Evolutionary conservation across 92 coral and sea anemone genomes (phyloP).

Genomic region (Diadumene lineata): DNA sequence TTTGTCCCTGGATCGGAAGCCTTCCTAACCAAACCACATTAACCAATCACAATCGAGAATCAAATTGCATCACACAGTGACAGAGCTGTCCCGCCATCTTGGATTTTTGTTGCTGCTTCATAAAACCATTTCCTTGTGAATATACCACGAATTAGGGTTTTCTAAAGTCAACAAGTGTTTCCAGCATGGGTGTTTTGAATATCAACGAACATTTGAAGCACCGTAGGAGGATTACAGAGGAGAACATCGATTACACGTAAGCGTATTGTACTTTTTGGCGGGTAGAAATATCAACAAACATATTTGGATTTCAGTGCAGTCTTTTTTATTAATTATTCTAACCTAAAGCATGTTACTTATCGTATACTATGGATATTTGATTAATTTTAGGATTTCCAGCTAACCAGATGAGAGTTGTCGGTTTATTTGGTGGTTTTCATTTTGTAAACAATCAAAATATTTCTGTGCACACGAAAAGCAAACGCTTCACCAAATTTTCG

Average conservation of each 20-base stretch:
- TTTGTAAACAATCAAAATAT: conserved; percentile 5
- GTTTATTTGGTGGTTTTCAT: neutral
- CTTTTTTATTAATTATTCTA: neutral
- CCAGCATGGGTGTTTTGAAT: conserved; percentile 73
- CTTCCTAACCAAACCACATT: neutral
- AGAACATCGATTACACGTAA: conserved; percentile 45
- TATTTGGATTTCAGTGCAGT: neutral
- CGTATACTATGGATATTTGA: too few relatives aligned
- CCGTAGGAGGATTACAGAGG: conserved; percentile 57
- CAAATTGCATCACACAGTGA: conserved; percentile 7
- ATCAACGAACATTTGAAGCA: conserved; percentile 65
- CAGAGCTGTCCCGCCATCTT: conserved; percentile 67
- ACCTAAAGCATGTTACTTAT: too few relatives aligned
- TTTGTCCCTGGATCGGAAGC: neutral
- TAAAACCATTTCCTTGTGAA: neutral
- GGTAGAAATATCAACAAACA: neutral
- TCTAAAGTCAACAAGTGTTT: neutral
- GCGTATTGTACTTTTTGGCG: conserved; percentile 13
- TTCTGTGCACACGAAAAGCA: too few relatives aligned
- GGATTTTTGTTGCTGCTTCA: conserved; percentile 15
- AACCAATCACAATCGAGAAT: conserved; percentile 26
- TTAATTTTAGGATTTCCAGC: too few relatives aligned
- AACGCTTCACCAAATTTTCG: too few relatives aligned
- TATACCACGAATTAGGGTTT: neutral
- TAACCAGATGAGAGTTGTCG: too few relatives aligned